These are phyloP conservation scores for Elysia crispata DNA, from an alignment of 2,888 invertebrate species.

Conservation along the genomic window DNA sequence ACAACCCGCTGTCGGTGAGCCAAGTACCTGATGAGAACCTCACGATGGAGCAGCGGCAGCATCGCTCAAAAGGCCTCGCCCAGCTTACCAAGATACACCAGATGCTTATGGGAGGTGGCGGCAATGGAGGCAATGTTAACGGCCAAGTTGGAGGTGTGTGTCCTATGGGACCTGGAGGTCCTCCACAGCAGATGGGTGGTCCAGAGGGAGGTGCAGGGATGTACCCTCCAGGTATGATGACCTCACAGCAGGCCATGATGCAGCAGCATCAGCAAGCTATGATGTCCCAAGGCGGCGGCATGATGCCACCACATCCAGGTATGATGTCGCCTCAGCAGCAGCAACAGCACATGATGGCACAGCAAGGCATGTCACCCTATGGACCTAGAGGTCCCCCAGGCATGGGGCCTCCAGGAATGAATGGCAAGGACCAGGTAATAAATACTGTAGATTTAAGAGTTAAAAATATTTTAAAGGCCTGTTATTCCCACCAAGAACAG, in stretches of 20 bases:
- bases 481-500: too few relatives aligned
- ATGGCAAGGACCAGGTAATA: slow-evolving; percentile 46
- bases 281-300: slow-evolving; percentile 59
- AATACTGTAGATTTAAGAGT: too few relatives aligned
- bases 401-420: slow-evolving; percentile 45
- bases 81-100: slow-evolving; percentile 88
- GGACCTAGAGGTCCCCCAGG: slow-evolving; percentile 61
- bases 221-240: slow-evolving; percentile 60
- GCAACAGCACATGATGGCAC: slow-evolving; percentile 63
- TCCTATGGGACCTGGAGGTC: slow-evolving; percentile 21
- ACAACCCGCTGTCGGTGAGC: slow-evolving; percentile 62
- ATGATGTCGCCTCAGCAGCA: slow-evolving; percentile 62
- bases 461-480: too few relatives aligned
- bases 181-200: slow-evolving; percentile 58
- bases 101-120: slow-evolving; percentile 50
- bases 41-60: slow-evolving; percentile 95
- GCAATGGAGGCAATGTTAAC: slow-evolving; percentile 53
- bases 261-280: slow-evolving; percentile 47
- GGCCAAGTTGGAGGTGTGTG: slow-evolving; percentile 48
- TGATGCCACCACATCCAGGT: slow-evolving; percentile 66
- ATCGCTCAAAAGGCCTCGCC: slow-evolving; percentile 94
- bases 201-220: slow-evolving; percentile 66
- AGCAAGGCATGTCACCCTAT: slow-evolving; percentile 62
- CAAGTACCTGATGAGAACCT: slow-evolving; percentile 85
- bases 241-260: slow-evolving; percentile 61